These are phyloP conservation scores for Blera fallax DNA, from an alignment of 2,888 invertebrate genomes.

Conservation along the genomic window DNA sequence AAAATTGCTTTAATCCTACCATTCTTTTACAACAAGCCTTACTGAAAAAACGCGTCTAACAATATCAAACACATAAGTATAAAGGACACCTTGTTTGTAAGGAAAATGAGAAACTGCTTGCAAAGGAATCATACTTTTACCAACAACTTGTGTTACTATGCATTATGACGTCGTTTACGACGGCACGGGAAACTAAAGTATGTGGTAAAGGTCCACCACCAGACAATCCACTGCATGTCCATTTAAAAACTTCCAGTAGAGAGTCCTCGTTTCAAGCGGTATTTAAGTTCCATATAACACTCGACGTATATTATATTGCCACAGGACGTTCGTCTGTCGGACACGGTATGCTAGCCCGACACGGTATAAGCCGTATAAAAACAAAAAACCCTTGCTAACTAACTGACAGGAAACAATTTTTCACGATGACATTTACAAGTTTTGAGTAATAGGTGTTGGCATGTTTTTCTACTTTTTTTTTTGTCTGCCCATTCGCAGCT, in stretches of 20 bases:
- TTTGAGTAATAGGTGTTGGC: constrained; percentile 67
- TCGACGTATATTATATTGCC: constrained; percentile 17
- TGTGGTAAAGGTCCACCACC: not conserved
- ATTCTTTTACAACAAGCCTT: not conserved
- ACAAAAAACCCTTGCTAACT: constrained; percentile 30
- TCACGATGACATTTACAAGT: constrained; percentile 70
- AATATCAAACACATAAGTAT: not conserved
- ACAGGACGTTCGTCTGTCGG: constrained; percentile 14
- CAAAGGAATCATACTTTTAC: constrained; percentile 21
- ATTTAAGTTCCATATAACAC: constrained; percentile 50
- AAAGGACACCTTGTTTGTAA: not conserved
- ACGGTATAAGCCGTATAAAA: constrained; percentile 10
- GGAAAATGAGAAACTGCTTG: constrained; percentile 1
- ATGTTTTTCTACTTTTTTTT: constrained; percentile 30
- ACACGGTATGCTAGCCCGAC: constrained; percentile 33
- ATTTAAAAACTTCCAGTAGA: constrained; percentile 36
- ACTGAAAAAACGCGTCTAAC: not conserved
- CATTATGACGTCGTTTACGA: constrained; percentile 35
- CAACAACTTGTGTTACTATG: constrained; percentile 36
- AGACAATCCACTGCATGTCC: constrained; percentile 28
- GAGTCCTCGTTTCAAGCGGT: constrained; percentile 35
- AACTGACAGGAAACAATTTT: constrained; percentile 68
- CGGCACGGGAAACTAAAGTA: constrained; percentile 7
- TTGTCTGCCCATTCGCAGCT: constrained; percentile 8
- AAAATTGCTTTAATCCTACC: not conserved